Conservation (phyloP, 2,888 invertebrate species). For the Clunio marinus region DNA sequence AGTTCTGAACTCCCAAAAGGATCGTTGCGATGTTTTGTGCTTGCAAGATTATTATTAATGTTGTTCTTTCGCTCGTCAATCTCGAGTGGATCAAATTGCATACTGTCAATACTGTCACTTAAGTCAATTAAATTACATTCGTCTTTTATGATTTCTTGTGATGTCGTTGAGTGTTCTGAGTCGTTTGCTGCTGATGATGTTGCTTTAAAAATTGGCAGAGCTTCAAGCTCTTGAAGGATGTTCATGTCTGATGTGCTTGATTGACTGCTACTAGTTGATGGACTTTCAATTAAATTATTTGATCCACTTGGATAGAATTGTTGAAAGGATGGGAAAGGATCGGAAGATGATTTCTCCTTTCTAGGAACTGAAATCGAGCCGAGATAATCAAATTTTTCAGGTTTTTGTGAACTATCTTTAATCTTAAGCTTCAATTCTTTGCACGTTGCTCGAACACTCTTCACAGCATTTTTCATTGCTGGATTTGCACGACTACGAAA, state of each 20-base stretch:
- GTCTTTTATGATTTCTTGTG: neutral
- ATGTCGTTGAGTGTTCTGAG: neutral
- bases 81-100: neutral
- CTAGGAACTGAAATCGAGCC: neutral
- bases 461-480: conserved; percentile 87
- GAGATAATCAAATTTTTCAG: conserved; percentile 1
- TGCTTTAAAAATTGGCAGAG: neutral
- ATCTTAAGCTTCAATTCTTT: conserved; percentile 29
- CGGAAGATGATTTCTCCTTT: neutral
- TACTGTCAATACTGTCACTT: neutral
- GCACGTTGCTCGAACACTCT: conserved; percentile 73
- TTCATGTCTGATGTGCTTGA: conserved; percentile 50
- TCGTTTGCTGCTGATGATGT: neutral
- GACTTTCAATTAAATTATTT: conserved; percentile 1
- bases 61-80: neutral
- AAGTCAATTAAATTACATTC: conserved; percentile 32
- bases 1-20: conserved; percentile 19
- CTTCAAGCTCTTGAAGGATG: conserved; percentile 56
- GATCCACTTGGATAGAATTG: neutral
- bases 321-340: neutral
- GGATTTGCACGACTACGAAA: conserved; percentile 91
- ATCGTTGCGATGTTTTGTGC: neutral
- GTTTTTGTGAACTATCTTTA: conserved; percentile 1
- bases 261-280: conserved; percentile 13
- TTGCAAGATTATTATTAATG: neutral